Base-by-base conservation (phyloP, 2,797 vertebrate genomes). In the Coilia nasus region DNA sequence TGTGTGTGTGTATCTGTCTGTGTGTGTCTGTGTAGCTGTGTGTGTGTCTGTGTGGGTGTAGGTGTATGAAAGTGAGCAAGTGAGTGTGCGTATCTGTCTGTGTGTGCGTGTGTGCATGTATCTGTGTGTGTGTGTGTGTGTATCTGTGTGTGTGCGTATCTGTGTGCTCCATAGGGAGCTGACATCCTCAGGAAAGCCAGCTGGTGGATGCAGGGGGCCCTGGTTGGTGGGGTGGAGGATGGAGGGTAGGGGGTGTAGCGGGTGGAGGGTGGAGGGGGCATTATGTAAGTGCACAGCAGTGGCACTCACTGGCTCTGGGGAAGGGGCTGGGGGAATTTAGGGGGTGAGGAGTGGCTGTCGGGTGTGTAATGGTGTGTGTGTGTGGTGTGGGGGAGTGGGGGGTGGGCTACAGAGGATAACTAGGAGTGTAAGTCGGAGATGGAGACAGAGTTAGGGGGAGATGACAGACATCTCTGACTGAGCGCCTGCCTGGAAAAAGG, bases 231-330 rank as follows among this genome's bases (percentile, higher is more conserved):
- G 47, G 21, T 35, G 54, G 28, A 59, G n/a, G n/a, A 46, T 86
- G 88, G 93, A 89, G 92, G 87, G 9, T 87, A n/a, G 88, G 89
- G 44, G 28, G n/a, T 41, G 78, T 57, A 57, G 41, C 44, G 35
- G 41, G 10, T 67, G 28, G 28, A 31, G 57, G 59, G 81, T 23
- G 50, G 50, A 10, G 50, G 50, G 14, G 50, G 50, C 50, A 94
- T 95, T 96, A 94, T 96, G 94, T 93, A 95, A 96, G 93, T 96
- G 94, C 90, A 86, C 93, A 94, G 94, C 94, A 93, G 93, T 90
- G 90, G 87, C 89, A 91, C 86, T 91, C 87, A 88, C 86, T 28
- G 47, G 25, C 41, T 64, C 88, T 87, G 86, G 59, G 4, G 9
- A 0, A 0, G 67, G 11, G 85, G 46, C 82, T 82, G 87, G 88